phyloP scores from a whole-genome alignment of 1,140 invertebrate genomes.

The Kradibia gibbosae region DNA sequence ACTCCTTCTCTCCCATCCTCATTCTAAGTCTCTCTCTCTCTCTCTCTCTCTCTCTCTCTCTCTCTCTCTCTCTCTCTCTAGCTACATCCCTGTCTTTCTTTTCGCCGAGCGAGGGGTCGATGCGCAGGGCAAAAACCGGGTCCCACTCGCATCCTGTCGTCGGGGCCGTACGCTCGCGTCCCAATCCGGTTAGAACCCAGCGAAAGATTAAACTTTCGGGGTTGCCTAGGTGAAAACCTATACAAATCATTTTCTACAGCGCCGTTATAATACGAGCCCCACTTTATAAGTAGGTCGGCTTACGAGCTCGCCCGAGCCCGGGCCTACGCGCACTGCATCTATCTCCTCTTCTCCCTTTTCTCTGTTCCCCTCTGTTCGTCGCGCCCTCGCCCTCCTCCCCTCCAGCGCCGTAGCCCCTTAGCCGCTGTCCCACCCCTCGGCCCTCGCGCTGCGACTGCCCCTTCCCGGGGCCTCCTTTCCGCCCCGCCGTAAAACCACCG shows the following conservation, averaged over 20 bases:
- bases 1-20: constrained; percentile 23
- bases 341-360: constrained; percentile 29
- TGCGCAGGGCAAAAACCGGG: constrained; percentile 42
- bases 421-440: neutral
- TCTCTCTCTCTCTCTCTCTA: constrained; percentile 28
- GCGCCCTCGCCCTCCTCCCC: neutral
- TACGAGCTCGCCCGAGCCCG: constrained; percentile 42
- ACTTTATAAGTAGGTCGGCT: constrained; percentile 66
- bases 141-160: constrained; percentile 44
- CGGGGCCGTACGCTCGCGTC: neutral
- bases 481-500: too few relatives aligned
- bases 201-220: constrained; percentile 45
- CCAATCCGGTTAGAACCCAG: constrained; percentile 42
- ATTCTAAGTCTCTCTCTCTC: constrained; percentile 6
- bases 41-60: constrained; percentile 39
- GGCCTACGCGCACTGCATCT: neutral
- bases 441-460: neutral
- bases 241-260: constrained; percentile 67
- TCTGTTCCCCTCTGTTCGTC: constrained; percentile 32
- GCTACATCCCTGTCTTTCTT: neutral
- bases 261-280: constrained; percentile 64
- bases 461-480: too few relatives aligned
- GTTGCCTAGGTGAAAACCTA: constrained; percentile 55
- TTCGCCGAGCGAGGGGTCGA: constrained; percentile 6
- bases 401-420: neutral